Percentiles rank a stretch among this genome's conserved stretches.
Evolutionary conservation across 2,113 vertebrate species (phyloP).

Genomic region (Chloropsis cyanopogon): DNA sequence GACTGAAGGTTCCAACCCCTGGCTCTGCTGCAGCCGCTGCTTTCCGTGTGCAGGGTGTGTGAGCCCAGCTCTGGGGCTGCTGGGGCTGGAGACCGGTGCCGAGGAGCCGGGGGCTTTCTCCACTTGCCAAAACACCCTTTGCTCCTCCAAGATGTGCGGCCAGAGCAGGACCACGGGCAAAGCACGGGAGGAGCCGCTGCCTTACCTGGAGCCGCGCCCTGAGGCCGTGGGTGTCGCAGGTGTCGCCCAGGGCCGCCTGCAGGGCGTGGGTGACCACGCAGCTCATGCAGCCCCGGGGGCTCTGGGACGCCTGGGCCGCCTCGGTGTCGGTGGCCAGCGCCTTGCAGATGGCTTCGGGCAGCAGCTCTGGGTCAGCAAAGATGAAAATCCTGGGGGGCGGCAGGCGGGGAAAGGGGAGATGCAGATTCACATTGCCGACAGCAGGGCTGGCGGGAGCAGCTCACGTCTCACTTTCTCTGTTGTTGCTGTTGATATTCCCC

Average conservation of each 20-base stretch:
- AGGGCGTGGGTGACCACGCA: conserved; percentile 79
- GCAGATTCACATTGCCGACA: accelerated
- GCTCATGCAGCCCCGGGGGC: conserved; percentile 75
- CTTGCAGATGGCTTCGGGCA: conserved; percentile 76
- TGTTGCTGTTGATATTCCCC: background rate
- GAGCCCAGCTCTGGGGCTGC: background rate
- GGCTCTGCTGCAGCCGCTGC: background rate
- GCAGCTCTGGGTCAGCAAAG: conserved; percentile 86
- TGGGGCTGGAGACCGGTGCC: background rate
- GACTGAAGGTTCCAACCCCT: background rate
- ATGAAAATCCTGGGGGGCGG: conserved; percentile 79
- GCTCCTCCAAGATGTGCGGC: background rate
- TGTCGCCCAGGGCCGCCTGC: conserved; percentile 79
- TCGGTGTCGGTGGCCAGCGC: conserved; percentile 77
- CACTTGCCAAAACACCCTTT: background rate
- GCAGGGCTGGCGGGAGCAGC: background rate
- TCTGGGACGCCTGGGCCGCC: conserved; percentile 56
- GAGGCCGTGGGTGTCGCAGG: conserved; percentile 67
- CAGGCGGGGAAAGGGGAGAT: background rate
- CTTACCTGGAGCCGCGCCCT: conserved; percentile 79
- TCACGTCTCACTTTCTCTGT: accelerated
- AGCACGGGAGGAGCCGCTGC: accelerated
- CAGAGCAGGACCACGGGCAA: background rate
- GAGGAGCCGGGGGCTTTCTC: background rate
- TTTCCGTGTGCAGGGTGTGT: background rate